phyloP scores from a whole-genome alignment of 2,797 vertebrate genomes.

The Gambusia yucatana region DNA sequence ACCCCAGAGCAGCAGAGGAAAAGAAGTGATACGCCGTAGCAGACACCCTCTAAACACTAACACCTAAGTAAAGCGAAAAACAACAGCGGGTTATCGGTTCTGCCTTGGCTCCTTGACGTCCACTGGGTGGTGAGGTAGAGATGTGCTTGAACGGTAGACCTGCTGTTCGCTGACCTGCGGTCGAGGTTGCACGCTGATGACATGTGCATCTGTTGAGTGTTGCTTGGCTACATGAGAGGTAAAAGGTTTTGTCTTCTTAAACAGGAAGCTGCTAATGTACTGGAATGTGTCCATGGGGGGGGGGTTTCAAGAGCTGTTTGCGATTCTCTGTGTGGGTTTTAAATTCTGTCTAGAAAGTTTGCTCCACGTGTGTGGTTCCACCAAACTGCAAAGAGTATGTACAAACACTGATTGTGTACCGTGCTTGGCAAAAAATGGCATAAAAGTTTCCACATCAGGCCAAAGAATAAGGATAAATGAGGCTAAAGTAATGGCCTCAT shows the following conservation, averaged over 20 bases:
- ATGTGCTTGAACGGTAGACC: slow-evolving; percentile 44
- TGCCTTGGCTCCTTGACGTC: slow-evolving; percentile 57
- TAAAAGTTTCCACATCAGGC: background rate
- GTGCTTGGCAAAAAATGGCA: background rate
- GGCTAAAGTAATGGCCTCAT: background rate
- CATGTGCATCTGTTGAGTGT: slow-evolving; percentile 48
- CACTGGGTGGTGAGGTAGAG: slow-evolving; percentile 74
- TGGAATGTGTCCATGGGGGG: slow-evolving; percentile 34
- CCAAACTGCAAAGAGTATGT: slow-evolving; percentile 40
- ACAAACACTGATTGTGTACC: slow-evolving; percentile 37
- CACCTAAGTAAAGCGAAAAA: slow-evolving; percentile 25
- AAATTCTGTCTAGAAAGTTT: slow-evolving; percentile 6
- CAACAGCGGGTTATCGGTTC: slow-evolving; percentile 16
- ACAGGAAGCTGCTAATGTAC: slow-evolving; percentile 61
- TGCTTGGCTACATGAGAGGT: slow-evolving; percentile 54
- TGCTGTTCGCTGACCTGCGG: slow-evolving; percentile 32
- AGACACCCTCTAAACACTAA: slow-evolving; percentile 27
- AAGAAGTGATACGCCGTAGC: slow-evolving; percentile 28
- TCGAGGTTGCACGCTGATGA: slow-evolving; percentile 26
- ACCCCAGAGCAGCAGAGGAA: slow-evolving; percentile 18
- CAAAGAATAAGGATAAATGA: background rate
- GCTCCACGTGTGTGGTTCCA: slow-evolving; percentile 12
- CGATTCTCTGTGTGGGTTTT: slow-evolving; percentile 25
- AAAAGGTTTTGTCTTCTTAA: slow-evolving; percentile 58
- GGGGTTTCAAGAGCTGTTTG: slow-evolving; percentile 16